These are phyloP conservation scores for Dipodomys stephensi DNA, from an alignment of 2,113 vertebrate species.

Conservation along the genomic window DNA sequence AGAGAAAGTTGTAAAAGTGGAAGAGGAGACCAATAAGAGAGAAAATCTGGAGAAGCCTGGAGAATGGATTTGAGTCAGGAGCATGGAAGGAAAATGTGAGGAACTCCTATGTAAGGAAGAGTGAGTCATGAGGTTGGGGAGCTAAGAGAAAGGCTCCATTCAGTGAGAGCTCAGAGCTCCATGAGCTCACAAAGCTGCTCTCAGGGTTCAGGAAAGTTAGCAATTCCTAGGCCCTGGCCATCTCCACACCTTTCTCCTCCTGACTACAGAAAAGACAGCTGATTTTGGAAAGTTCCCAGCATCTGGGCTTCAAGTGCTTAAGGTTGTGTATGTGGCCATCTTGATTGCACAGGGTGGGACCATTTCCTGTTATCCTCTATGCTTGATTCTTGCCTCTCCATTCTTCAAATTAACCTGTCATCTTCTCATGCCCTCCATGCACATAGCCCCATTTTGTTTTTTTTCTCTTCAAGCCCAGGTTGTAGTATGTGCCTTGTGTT, in stretches of 20 bases:
- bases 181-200: not conserved
- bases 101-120: not conserved
- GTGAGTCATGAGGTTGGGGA: too few relatives aligned
- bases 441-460: not conserved
- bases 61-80: not conserved
- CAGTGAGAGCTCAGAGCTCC: not conserved
- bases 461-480: not conserved
- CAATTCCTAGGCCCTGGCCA: not conserved
- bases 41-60: not conserved
- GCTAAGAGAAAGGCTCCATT: not conserved
- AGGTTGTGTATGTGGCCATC: fast-evolving
- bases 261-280: not conserved
- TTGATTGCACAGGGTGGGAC: fast-evolving
- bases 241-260: not conserved
- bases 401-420: too few relatives aligned
- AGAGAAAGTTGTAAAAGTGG: not conserved
- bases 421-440: fast-evolving
- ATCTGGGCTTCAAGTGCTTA: not conserved
- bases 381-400: not conserved
- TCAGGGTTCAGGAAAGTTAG: not conserved
- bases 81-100: not conserved
- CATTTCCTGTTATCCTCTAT: fast-evolving
- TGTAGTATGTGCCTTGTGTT: not conserved
- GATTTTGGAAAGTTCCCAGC: not conserved
- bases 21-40: not conserved